Conservation (phyloP, 2,113 vertebrate species). For the Lasiurus borealis region DNA sequence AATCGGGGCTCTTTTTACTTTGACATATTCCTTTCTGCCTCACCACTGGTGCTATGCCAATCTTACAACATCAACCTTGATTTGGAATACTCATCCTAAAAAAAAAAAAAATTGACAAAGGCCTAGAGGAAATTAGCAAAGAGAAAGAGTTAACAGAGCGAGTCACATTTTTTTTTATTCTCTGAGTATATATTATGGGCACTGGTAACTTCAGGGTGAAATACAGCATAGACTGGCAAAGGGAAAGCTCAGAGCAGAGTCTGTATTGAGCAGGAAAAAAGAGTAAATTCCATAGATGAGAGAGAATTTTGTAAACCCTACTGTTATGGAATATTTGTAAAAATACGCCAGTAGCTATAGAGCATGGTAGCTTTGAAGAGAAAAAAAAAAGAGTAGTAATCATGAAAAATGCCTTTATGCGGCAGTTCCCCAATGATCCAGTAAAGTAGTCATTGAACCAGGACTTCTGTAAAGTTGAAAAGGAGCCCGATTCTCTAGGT, state of each 20-base stretch:
- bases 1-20: neutral
- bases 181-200: neutral
- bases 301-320: neutral
- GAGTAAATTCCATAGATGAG: neutral
- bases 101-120: constrained; percentile 17
- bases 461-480: neutral
- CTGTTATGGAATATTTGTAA: neutral
- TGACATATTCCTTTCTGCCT: neutral
- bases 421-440: neutral
- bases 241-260: neutral
- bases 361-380: neutral
- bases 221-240: neutral
- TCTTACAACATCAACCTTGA: neutral
- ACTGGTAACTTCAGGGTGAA: neutral
- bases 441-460: neutral
- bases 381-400: neutral
- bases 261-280: neutral
- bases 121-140: neutral
- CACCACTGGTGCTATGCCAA: neutral
- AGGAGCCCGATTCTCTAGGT: neutral
- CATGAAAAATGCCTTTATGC: neutral
- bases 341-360: neutral
- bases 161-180: neutral
- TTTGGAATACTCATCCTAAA: neutral
- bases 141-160: neutral